Evolutionary conservation across 1,140 invertebrate genomes (phyloP), one percentile per base, ranked within the genome.

Genomic region (Dolichoris vasculosae): DNA sequence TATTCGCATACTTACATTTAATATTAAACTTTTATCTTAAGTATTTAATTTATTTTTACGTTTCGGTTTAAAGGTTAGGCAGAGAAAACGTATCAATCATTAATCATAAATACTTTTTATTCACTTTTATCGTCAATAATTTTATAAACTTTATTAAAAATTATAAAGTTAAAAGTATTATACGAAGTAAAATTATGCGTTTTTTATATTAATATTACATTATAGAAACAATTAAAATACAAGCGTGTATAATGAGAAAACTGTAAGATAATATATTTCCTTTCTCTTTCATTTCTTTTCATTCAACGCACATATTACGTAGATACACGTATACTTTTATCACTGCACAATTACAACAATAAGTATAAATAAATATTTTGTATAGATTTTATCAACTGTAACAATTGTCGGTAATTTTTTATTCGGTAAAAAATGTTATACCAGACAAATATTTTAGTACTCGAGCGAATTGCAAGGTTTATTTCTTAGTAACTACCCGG

Each of bases 391-490:
- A 43, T 43, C 23, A 23, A 26, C 20, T n/a, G 40, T 20, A n/a
- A 32, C 38, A 1, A 71, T 40, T 73, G 20, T 73, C n/a, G 38
- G 69, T 23, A n/a, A 43, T 43, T 26, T 73, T 73, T 38, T 73
- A n/a, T 51, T 20, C 23, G 48, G 3, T 30, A 2, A 4, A 32
- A 67, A n/a, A 4, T 35, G 6, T 23, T 55, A 30, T 26, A 76
- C n/a, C 73, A 38, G 43, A 43, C n/a, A 63, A 78, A 79, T 67
- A 73, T 79, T 79, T 75, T 83, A 83, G 80, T 83, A 8, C n/a
- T 13, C 35, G 20, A 48, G 35, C 9, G 23, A 76, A 63, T 55
- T 76, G 51, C 38, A 63, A 51, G 48, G n/a, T 71, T 55, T 51
- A 73, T 73, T 82, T 73, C 80, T 82, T 13, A 4, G 67, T 71